phyloP scores from a whole-genome alignment of 2,113 vertebrate genomes.

The Rhinogobius similis region DNA sequence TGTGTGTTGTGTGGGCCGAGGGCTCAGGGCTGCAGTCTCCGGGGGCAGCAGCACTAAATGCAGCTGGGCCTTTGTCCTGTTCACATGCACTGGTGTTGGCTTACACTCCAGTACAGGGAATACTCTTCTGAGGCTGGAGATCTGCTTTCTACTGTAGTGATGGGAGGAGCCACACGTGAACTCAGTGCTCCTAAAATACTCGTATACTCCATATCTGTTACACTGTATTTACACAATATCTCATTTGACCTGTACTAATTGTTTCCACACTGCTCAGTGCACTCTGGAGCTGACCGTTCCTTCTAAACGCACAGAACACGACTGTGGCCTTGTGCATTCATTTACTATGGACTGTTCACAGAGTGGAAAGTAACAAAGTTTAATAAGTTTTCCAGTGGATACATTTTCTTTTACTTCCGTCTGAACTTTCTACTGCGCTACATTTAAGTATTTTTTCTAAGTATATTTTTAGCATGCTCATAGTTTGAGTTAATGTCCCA shows the following conservation, averaged over 20 bases:
- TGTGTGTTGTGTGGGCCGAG: conserved; percentile 54
- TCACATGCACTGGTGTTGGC: conserved; percentile 61
- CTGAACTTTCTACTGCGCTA: no score
- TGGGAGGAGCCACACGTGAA: conserved; percentile 8
- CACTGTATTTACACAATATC: neutral
- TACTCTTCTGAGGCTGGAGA: conserved; percentile 32
- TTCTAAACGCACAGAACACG: no score
- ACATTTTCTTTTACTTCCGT: no score
- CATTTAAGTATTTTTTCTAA: no score
- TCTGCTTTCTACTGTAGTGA: conserved; percentile 21
- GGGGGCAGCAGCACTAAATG: conserved; percentile 37
- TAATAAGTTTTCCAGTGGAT: no score
- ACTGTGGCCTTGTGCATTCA: no score
- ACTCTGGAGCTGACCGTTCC: neutral
- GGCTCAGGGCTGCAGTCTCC: conserved; percentile 37
- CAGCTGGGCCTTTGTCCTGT: conserved; percentile 52
- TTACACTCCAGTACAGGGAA: conserved; percentile 61
- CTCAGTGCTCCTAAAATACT: conserved; percentile 4
- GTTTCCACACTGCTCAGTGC: neutral
- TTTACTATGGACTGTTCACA: no score
- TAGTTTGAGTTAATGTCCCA: no score
- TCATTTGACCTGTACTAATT: neutral
- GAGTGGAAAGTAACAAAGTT: no score
- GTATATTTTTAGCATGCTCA: no score
- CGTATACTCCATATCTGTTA: neutral